These are phyloP conservation scores for Sclerodermus sp. DNA, from an alignment of 2,888 invertebrate genomes.

Conservation along the genomic window DNA sequence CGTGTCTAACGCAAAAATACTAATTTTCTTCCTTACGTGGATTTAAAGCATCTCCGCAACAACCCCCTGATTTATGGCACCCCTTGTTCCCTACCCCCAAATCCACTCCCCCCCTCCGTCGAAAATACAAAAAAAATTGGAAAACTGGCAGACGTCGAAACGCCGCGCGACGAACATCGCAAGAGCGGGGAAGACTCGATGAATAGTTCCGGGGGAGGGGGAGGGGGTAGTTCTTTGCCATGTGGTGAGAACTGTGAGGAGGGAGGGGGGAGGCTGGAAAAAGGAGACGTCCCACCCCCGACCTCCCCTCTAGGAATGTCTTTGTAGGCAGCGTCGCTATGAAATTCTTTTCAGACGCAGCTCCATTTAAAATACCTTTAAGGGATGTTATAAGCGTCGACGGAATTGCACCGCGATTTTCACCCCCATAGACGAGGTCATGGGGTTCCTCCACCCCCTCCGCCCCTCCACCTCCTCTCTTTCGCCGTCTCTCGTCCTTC, in stretches of 20 bases:
- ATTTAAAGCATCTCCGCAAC: too few relatives aligned
- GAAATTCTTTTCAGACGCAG: conserved; percentile 52
- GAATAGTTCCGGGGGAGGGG: conserved; percentile 12
- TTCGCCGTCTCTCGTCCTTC: conserved; percentile 5
- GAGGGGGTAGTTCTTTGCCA: conserved; percentile 3
- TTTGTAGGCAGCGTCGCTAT: conserved; percentile 54
- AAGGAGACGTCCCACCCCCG: too few relatives aligned
- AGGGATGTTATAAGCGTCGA: conserved; percentile 26
- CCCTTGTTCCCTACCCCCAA: too few relatives aligned
- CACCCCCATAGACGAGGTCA: background rate
- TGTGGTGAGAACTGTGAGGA: conserved; percentile 1
- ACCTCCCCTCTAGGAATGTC: too few relatives aligned
- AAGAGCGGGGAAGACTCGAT: conserved; percentile 4
- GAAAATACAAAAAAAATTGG: too few relatives aligned
- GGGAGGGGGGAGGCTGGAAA: conserved; percentile 6
- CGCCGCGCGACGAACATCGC: too few relatives aligned
- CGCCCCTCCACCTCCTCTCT: conserved; percentile 4
- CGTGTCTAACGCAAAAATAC: too few relatives aligned
- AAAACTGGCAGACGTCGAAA: too few relatives aligned
- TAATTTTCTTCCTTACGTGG: too few relatives aligned
- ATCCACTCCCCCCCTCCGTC: too few relatives aligned
- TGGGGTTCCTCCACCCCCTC: background rate
- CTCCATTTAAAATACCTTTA: conserved; percentile 53
- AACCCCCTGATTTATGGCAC: too few relatives aligned
- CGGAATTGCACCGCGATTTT: conserved; percentile 30